Percentiles rank a stretch among this genome's conserved stretches.
Evolutionary conservation across 2,888 invertebrate species (phyloP).

Genomic region (Agonum fuliginosum): DNA sequence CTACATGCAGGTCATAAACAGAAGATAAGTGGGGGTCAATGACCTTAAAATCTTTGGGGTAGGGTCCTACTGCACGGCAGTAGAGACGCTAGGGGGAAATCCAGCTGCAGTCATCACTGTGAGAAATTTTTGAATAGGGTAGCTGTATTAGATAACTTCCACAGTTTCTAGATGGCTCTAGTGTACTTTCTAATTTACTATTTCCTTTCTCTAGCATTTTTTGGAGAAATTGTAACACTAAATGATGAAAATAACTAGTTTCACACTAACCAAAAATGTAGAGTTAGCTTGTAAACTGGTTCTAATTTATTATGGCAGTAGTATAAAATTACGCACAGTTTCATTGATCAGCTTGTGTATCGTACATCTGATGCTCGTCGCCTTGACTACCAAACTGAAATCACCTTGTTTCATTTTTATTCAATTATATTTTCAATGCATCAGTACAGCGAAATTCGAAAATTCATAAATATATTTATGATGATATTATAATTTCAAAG

Average conservation of each 20-base stretch:
- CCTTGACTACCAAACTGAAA: conserved; percentile 35
- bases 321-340: conserved; percentile 30
- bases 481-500: not conserved
- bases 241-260: not conserved
- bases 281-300: not conserved
- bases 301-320: not conserved
- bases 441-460: not conserved
- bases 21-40: conserved; percentile 37
- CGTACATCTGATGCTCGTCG: conserved; percentile 18
- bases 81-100: conserved; percentile 19
- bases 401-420: conserved; percentile 31
- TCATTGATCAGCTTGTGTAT: conserved; percentile 29
- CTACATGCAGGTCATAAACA: conserved; percentile 50
- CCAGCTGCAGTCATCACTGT: conserved; percentile 32
- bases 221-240: not conserved
- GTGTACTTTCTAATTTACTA: conserved; percentile 38
- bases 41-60: conserved; percentile 33
- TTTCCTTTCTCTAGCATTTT: conserved; percentile 10
- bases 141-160: conserved; percentile 21
- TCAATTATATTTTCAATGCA: conserved; percentile 12
- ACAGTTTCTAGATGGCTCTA: conserved; percentile 47
- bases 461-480: not conserved
- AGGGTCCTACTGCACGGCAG: conserved; percentile 44
- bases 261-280: not conserved
- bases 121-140: conserved; percentile 51